Conservation (phyloP, 2,113 vertebrate species). For the Catagonus wagneri region DNA sequence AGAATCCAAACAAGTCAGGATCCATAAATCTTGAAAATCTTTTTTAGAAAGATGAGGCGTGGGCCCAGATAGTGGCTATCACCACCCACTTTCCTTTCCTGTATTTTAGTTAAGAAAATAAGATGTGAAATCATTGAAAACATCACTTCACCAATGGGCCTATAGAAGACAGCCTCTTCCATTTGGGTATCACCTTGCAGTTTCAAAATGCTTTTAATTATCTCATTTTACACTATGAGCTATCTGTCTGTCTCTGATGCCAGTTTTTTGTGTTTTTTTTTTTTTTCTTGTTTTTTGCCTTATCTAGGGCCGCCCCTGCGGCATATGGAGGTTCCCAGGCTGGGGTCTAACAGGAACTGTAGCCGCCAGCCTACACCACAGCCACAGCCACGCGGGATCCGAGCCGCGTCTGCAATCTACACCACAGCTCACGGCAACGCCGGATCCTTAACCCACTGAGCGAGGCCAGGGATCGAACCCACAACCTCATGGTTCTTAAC, state of each 20-base stretch:
- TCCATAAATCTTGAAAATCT: neutral
- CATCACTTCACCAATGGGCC: neutral
- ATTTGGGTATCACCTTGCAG: neutral
- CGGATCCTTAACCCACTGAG: no score
- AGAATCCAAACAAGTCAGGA: neutral
- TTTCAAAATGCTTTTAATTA: neutral
- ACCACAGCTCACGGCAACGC: no score
- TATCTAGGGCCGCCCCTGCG: no score
- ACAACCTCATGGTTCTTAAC: no score
- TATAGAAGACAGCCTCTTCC: neutral
- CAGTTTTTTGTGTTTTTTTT: no score
- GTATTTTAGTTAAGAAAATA: slow-evolving; percentile 24
- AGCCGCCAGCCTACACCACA: no score
- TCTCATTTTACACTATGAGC: slow-evolving; percentile 1
- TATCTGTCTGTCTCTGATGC: neutral
- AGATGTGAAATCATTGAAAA: neutral
- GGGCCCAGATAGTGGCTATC: neutral
- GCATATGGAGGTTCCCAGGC: no score
- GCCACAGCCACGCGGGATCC: no score
- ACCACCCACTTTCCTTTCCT: slow-evolving; percentile 9
- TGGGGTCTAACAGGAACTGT: no score
- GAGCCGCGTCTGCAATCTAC: no score
- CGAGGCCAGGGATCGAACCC: no score
- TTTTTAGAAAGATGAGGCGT: slow-evolving; percentile 21
- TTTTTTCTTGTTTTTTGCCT: no score